A percentile compares a stretch with the other conserved stretches of the same genome.
phyloP scores from a whole-genome alignment of 1,140 invertebrate genomes.

The Lepidotrigona ventralis region DNA sequence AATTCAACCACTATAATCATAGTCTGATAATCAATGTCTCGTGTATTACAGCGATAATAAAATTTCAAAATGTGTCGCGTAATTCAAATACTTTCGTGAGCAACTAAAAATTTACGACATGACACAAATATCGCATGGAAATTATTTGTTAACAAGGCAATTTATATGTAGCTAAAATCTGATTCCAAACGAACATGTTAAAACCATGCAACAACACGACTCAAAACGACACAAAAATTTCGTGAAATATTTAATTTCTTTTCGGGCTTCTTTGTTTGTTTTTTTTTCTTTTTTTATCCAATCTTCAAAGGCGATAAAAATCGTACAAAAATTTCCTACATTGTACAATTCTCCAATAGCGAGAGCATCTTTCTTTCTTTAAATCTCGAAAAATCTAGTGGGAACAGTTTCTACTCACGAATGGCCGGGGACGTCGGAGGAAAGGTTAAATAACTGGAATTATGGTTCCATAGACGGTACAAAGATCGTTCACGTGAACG shows the following conservation, averaged over 20 bases:
- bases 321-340: too few relatives aligned
- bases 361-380: background rate
- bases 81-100: too few relatives aligned
- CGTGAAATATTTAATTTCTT: background rate
- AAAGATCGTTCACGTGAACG: slow-evolving; percentile 10
- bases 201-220: background rate
- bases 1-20: background rate
- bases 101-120: background rate
- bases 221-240: background rate
- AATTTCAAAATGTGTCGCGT: too few relatives aligned
- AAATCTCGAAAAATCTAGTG: background rate
- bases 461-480: slow-evolving; percentile 15
- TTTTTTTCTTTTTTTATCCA: background rate
- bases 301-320: background rate
- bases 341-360: background rate
- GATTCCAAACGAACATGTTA: background rate
- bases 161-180: background rate
- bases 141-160: slow-evolving; percentile 1
- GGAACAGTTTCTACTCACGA: slow-evolving; percentile 6
- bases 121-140: background rate
- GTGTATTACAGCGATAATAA: too few relatives aligned
- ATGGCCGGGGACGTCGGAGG: background rate
- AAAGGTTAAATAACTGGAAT: slow-evolving; percentile 18
- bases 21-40: background rate
- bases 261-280: too few relatives aligned